Percentiles rank a stretch among this genome's conserved stretches.
Conservation (phyloP, 1,140 invertebrate genomes). For the Neoseiulus cucumeris region DNA sequence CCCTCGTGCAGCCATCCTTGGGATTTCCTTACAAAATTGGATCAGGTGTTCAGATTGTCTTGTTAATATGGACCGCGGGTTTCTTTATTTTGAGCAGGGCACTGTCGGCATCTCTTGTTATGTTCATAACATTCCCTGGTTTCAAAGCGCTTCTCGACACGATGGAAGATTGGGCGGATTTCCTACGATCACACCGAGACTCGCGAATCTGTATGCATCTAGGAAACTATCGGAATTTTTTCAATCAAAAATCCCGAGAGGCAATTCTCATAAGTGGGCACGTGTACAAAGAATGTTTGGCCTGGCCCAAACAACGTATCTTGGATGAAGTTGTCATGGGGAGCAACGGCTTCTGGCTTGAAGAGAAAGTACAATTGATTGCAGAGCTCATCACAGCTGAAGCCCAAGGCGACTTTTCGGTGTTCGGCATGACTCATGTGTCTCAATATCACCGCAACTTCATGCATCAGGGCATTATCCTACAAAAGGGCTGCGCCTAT, state of each 20-base stretch:
- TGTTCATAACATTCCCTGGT: not conserved
- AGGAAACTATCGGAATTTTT: not conserved
- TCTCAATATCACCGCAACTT: not conserved
- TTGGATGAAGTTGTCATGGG: not conserved
- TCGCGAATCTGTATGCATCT: not conserved
- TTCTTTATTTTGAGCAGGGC: not conserved
- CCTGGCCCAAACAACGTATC: not conserved
- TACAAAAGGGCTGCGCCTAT: not conserved
- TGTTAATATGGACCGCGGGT: not conserved
- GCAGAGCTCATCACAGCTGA: not conserved
- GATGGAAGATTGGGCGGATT: not conserved
- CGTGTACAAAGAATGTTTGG: not conserved
- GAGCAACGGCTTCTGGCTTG: not conserved
- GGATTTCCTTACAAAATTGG: not conserved
- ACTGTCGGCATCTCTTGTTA: not conserved
- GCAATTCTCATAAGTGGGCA: not conserved
- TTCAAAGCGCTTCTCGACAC: not conserved
- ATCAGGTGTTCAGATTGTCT: not conserved
- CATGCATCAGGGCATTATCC: not conserved
- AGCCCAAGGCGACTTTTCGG: not conserved
- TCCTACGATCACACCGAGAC: not conserved
- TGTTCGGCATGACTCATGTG: not conserved
- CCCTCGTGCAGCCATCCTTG: not conserved
- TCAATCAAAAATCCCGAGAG: not conserved
- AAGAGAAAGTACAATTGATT: not conserved